Evolutionary conservation across 2,888 invertebrate genomes (phyloP).

Genomic region (Mystacides longicornis): DNA sequence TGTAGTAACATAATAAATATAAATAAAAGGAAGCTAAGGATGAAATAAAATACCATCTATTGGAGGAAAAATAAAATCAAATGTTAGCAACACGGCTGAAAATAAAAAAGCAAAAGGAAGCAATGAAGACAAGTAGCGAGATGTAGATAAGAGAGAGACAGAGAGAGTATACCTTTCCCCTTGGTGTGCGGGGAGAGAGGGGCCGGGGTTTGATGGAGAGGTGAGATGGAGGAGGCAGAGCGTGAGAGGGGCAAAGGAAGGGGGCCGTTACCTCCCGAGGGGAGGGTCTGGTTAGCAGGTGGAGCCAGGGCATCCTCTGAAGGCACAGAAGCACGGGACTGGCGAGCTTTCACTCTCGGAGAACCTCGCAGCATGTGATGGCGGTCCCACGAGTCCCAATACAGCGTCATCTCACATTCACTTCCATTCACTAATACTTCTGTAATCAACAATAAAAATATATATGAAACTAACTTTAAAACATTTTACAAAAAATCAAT

Average conservation of each 20-base stretch:
- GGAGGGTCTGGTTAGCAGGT: constrained; percentile 36
- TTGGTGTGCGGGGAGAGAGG: constrained; percentile 20
- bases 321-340: constrained; percentile 33
- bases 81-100: neutral
- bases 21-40: too few species aligned
- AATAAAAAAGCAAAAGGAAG: neutral
- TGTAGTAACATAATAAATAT: too few species aligned
- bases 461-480: neutral
- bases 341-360: constrained; percentile 34
- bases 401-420: constrained; percentile 57
- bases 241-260: constrained; percentile 20
- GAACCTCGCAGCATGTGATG: constrained; percentile 47
- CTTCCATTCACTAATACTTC: constrained; percentile 56
- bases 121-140: neutral
- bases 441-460: constrained; percentile 28
- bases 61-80: too few species aligned
- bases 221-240: constrained; percentile 22
- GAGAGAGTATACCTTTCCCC: constrained; percentile 23
- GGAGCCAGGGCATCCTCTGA: constrained; percentile 63
- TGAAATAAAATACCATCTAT: too few species aligned
- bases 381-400: constrained; percentile 93
- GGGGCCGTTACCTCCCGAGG: constrained; percentile 13
- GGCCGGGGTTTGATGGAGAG: constrained; percentile 9
- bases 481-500: neutral
- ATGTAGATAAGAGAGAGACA: neutral